Conservation (phyloP, 2,888 invertebrate species). For the Litoditis marina region DNA sequence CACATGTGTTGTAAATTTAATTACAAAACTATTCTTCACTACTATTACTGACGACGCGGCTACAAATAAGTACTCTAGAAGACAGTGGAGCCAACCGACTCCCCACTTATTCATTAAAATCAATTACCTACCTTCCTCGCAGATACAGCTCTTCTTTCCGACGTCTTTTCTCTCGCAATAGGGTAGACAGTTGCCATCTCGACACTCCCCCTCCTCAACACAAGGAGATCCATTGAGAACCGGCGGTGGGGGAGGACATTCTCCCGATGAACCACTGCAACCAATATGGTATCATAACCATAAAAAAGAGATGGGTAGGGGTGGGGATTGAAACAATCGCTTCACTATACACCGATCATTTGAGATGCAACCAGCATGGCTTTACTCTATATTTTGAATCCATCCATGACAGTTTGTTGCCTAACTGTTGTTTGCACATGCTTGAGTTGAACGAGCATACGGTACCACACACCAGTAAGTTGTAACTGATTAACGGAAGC, state of each 20-base stretch:
- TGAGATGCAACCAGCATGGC: too few species aligned
- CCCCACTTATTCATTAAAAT: too few species aligned
- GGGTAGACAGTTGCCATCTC: constrained; percentile 84
- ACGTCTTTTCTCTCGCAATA: constrained; percentile 85
- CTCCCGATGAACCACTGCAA: constrained; percentile 74
- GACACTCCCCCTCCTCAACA: constrained; percentile 82
- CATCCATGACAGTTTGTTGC: too few species aligned
- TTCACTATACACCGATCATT: too few species aligned
- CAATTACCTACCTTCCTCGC: constrained; percentile 76
- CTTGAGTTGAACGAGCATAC: too few species aligned
- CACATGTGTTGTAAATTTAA: not conserved
- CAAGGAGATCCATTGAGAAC: constrained; percentile 83
- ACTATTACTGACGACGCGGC: not conserved
- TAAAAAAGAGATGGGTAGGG: too few species aligned
- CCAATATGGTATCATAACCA: too few species aligned
- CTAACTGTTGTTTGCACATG: too few species aligned
- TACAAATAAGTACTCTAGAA: not conserved
- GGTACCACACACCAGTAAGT: too few species aligned
- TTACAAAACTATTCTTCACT: not conserved
- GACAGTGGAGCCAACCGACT: not conserved
- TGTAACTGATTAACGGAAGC: too few species aligned
- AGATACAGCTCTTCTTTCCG: constrained; percentile 85
- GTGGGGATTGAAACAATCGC: too few species aligned
- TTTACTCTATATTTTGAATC: too few species aligned
- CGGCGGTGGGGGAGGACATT: constrained; percentile 81